Evolutionary conservation across 1,140 invertebrate species (phyloP).

Genomic region (Capitella teleta): DNA sequence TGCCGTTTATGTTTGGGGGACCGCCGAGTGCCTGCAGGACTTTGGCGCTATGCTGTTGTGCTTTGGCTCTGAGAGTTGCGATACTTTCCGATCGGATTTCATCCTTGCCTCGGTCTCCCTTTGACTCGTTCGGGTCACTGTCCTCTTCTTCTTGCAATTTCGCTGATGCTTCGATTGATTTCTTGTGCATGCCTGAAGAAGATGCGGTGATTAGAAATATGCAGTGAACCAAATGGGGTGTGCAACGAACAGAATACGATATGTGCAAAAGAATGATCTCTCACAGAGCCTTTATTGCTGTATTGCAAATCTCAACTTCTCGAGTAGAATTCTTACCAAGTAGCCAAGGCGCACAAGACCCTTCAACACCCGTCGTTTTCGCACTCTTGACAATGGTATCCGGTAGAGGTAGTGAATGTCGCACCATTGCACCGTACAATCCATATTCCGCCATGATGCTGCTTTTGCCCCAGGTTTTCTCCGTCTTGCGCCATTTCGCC

Average conservation of each 20-base stretch:
- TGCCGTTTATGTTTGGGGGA: not conserved
- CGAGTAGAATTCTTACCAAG: too few relatives aligned
- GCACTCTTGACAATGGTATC: constrained; percentile 87
- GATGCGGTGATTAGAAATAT: too few relatives aligned
- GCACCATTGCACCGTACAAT: constrained; percentile 96
- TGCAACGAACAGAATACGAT: too few relatives aligned
- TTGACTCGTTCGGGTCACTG: not conserved
- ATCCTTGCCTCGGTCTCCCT: not conserved
- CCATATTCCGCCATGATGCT: constrained; percentile 71
- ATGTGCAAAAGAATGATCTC: too few relatives aligned
- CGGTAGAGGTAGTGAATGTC: constrained; percentile 90
- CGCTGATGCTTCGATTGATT: constrained; percentile 90
- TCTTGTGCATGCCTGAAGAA: constrained; percentile 88
- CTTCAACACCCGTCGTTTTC: constrained; percentile 7
- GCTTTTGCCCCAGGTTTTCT: constrained; percentile 93
- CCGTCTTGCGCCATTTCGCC: constrained; percentile 98
- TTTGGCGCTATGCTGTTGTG: constrained; percentile 81
- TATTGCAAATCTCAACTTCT: too few relatives aligned
- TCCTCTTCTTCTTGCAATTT: constrained; percentile 61
- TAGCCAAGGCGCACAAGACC: constrained; percentile 12
- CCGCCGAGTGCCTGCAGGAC: not conserved
- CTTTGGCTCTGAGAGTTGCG: constrained; percentile 76
- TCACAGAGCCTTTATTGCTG: too few relatives aligned
- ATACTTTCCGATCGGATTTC: constrained; percentile 53
- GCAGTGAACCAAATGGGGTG: too few relatives aligned